These are phyloP conservation scores for Ancistrus triradiatus DNA, from an alignment of 2,113 vertebrate species.

Conservation along the genomic window DNA sequence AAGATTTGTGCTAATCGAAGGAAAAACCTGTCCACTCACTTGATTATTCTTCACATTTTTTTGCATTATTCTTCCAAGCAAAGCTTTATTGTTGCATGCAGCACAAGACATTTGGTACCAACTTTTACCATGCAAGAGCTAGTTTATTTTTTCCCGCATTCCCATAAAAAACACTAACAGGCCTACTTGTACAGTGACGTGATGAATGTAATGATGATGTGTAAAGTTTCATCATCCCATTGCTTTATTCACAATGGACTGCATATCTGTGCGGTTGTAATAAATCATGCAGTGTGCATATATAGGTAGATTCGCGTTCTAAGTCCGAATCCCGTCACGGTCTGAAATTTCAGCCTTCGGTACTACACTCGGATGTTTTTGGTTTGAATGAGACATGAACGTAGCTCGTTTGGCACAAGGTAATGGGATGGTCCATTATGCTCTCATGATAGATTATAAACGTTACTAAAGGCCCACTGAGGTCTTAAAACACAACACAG, in stretches of 20 bases:
- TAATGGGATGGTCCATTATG: neutral
- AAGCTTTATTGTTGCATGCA: slow-evolving; percentile 76
- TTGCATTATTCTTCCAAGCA: slow-evolving; percentile 59
- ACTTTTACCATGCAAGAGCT: slow-evolving; percentile 70
- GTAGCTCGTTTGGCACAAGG: slow-evolving; percentile 25
- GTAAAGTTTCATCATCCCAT: slow-evolving; percentile 29
- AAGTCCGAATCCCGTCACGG: neutral
- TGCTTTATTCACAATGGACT: slow-evolving; percentile 44
- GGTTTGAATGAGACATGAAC: slow-evolving; percentile 19
- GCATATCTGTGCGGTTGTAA: slow-evolving; percentile 31
- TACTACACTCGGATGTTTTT: slow-evolving; percentile 24
- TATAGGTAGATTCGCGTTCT: neutral
- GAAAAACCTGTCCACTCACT: slow-evolving; percentile 6
- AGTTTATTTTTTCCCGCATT: slow-evolving; percentile 47
- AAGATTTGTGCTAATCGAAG: neutral
- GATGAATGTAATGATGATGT: neutral
- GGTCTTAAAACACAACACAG: slow-evolving; percentile 16
- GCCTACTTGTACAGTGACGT: neutral
- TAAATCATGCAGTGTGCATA: slow-evolving; percentile 33
- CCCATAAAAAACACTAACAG: slow-evolving; percentile 54
- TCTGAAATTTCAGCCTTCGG: neutral
- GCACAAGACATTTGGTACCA: slow-evolving; percentile 64
- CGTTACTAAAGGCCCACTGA: neutral
- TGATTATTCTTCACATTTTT: slow-evolving; percentile 50
- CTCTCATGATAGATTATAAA: neutral